Evolutionary conservation across 1,140 invertebrate species (phyloP), one percentile per base, ranked within the genome.

Genomic region (Cydia strobilella): DNA sequence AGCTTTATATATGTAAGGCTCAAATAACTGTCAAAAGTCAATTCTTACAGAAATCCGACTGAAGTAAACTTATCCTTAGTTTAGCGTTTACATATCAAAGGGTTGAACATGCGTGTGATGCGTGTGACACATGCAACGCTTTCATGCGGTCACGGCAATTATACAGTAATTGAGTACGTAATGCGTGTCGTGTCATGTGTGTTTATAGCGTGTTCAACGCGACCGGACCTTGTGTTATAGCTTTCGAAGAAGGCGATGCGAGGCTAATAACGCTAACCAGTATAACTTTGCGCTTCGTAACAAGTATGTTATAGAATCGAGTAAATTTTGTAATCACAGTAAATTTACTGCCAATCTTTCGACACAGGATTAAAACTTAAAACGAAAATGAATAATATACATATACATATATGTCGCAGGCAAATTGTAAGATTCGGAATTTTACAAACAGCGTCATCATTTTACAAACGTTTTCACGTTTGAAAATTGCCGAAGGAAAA

Each of bases 111-210:
- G 18, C 54, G 18, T 59, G 54, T 23, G 15, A 59, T 23, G 18
- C 54, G 18, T 59, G 54, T 23, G 15, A 59, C 12, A 59, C 20
- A 18, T 25, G 65, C 13, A 66, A 39, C 31, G 65, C n/a, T 42
- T 69, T 18, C 65, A 69, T 18, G 65, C 65, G 2, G n/a, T 63
- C 62, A 65, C 63, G n/a, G 18, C 65, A 39, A 69, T 69, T 69
- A 69, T 66, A 66, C 65, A 69, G 65, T 35, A 59, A 23, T 59
- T 35, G 65, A 31, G 27, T n/a, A 69, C 31, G 65, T 35, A 35
- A 35, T 39, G 65, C n/a, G 31, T 35, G 27, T 27, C 63, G 25
- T 69, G 65, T 35, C 65, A 31, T 66, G 18, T 69, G 31, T 69
- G 65, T 69, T 35, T 35, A 35, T 42, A n/a, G 65, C 65, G 65